phyloP scores from a whole-genome alignment of 1,140 invertebrate genomes.

The Eumaeus atala region DNA sequence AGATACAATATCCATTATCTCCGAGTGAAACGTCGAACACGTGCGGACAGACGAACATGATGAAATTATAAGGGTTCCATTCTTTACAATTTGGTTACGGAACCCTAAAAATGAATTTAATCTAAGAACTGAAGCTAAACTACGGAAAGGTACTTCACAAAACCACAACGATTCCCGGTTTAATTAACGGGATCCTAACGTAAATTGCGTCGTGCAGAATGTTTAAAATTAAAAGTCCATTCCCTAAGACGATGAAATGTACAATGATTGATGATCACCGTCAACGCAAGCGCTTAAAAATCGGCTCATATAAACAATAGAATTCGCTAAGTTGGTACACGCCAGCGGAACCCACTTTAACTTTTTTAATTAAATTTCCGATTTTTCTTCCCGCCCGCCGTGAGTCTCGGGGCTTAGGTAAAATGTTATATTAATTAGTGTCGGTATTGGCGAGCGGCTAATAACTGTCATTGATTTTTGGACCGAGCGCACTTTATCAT shows the following conservation, averaged over 20 bases:
- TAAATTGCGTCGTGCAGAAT: no score
- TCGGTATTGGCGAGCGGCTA: constrained; percentile 35
- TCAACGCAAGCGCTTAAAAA: constrained; percentile 28
- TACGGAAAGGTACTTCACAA: no score
- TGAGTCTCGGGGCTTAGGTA: constrained; percentile 55
- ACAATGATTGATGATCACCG: constrained; percentile 8
- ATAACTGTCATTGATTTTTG: constrained; percentile 54
- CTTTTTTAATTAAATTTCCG: constrained; percentile 72
- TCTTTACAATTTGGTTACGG: no score
- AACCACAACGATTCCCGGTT: no score
- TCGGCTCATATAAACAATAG: constrained; percentile 50
- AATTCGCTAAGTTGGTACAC: constrained; percentile 45
- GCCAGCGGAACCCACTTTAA: constrained; percentile 69
- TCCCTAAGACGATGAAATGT: not conserved
- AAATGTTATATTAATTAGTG: constrained; percentile 66
- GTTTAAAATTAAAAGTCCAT: no score
- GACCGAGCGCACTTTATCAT: constrained; percentile 4
- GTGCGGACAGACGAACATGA: no score
- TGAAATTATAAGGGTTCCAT: no score
- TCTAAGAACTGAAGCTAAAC: no score
- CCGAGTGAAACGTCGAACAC: no score
- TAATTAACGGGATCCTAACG: no score
- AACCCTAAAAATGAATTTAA: no score
- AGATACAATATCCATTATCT: no score
- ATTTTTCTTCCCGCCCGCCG: constrained; percentile 53